Evolutionary conservation across 2,113 vertebrate genomes (phyloP).

Genomic region (Andinoacara biseriatus): DNA sequence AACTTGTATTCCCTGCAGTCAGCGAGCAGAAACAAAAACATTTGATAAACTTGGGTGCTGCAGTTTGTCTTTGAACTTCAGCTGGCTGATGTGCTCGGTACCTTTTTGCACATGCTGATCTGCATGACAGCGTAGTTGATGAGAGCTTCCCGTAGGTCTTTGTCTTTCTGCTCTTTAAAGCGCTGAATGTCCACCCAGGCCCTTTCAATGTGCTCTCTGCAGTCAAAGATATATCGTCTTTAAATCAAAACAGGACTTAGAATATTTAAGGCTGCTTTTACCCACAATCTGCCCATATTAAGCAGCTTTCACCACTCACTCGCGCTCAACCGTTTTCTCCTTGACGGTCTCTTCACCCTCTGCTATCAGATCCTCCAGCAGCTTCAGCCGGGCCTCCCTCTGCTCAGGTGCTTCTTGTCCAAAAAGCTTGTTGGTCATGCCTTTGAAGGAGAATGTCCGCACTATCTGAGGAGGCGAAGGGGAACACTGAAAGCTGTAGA

Average conservation of each 20-base stretch:
- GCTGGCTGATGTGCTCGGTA: constrained; percentile 37
- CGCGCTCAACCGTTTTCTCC: constrained; percentile 88
- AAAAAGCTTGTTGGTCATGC: constrained; percentile 96
- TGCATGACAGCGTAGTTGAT: constrained; percentile 93
- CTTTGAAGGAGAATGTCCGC: constrained; percentile 93
- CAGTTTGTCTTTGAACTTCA: background rate
- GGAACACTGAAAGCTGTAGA: background rate
- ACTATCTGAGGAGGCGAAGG: constrained; percentile 82
- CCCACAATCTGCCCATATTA: background rate
- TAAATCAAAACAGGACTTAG: background rate
- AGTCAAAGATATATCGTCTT: background rate
- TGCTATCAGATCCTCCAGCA: constrained; percentile 91
- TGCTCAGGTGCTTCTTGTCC: constrained; percentile 95
- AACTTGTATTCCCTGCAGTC: constrained; percentile 90
- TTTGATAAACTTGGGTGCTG: fast-evolving
- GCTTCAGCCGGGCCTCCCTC: constrained; percentile 89
- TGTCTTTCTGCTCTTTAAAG: constrained; percentile 92
- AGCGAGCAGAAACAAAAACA: constrained; percentile 6
- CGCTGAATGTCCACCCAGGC: constrained; percentile 91
- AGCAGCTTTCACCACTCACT: constrained; percentile 79
- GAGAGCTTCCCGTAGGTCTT: constrained; percentile 89
- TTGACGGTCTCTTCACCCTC: constrained; percentile 90
- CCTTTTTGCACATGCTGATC: constrained; percentile 96
- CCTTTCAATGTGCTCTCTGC: constrained; percentile 88
- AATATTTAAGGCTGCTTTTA: background rate